These are phyloP conservation scores for Phrynocephalus guinanensis DNA, from an alignment of 2,797 vertebrate species.

Conservation along the genomic window DNA sequence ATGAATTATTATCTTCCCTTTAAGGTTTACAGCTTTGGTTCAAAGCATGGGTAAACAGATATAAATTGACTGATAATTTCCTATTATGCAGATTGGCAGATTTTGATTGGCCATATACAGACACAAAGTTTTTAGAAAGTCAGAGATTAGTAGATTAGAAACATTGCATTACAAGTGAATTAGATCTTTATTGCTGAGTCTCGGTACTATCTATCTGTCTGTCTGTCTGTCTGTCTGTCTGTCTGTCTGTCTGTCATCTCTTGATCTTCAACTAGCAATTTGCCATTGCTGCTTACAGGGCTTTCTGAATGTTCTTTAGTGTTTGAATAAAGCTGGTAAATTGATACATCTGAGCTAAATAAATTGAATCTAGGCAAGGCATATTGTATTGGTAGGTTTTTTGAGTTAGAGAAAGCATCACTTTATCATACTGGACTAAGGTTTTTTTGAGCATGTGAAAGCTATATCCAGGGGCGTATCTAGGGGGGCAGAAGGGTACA, in stretches of 20 bases:
- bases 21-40: slow-evolving; percentile 1
- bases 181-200: background rate
- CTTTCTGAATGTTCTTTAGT: background rate
- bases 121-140: background rate
- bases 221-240: background rate
- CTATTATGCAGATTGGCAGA: slow-evolving; percentile 11
- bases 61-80: background rate
- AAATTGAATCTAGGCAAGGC: background rate
- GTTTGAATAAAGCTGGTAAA: background rate
- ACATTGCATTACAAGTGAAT: background rate
- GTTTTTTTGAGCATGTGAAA: background rate
- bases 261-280: background rate
- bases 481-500: too few species aligned
- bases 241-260: too few species aligned
- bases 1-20: slow-evolving; percentile 21
- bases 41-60: slow-evolving; percentile 14
- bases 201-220: background rate
- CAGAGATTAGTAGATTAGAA: background rate
- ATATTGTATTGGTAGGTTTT: background rate
- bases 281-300: background rate
- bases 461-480: too few species aligned
- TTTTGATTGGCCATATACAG: background rate
- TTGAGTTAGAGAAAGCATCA: background rate
- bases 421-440: background rate
- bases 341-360: background rate